Evolutionary conservation across 2,113 vertebrate genomes (phyloP).

Genomic region (Psittacara wagleri): DNA sequence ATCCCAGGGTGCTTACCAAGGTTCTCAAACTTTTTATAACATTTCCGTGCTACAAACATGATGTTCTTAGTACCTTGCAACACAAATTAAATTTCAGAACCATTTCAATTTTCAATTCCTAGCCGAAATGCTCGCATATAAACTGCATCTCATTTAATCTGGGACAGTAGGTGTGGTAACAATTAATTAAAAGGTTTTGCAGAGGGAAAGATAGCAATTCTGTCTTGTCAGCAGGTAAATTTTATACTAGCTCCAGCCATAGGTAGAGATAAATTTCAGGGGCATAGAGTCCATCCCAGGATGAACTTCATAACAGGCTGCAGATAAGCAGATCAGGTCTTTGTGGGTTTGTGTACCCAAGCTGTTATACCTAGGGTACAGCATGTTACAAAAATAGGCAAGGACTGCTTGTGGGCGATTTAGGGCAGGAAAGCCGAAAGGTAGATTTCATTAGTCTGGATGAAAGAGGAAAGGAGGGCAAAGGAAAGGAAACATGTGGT

Average conservation of each 20-base stretch:
- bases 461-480: neutral
- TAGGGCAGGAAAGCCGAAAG: neutral
- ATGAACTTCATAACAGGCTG: neutral
- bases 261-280: neutral
- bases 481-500: neutral
- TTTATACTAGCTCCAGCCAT: neutral
- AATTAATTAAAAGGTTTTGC: conserved; percentile 43
- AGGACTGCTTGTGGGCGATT: neutral
- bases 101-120: neutral
- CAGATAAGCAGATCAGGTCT: neutral
- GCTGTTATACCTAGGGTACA: neutral
- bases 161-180: neutral
- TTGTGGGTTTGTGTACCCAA: neutral
- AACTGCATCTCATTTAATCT: neutral
- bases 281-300: neutral
- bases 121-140: neutral
- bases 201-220: neutral
- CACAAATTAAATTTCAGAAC: neutral
- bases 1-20: neutral
- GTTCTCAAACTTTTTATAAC: neutral
- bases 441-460: neutral
- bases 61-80: neutral
- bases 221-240: conserved; percentile 29
- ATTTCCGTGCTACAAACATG: neutral
- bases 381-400: neutral